Base-by-base conservation (phyloP, 2,888 invertebrate genomes). In the Pristionchus maxplancki region DNA sequence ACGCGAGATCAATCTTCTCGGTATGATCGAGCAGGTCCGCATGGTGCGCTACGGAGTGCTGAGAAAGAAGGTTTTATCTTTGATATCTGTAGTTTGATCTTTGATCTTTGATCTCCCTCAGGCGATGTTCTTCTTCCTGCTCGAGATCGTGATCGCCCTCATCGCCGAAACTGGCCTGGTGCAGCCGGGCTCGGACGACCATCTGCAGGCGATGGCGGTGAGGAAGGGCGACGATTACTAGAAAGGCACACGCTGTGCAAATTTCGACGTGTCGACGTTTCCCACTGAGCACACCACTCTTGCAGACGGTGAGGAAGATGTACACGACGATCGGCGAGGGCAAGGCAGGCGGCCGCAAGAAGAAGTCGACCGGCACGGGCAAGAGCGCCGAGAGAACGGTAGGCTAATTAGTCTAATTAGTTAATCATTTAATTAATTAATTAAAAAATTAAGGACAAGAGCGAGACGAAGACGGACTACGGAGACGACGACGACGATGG, bases 41-140 rank as follows among this genome's bases (percentile, higher is more conserved):
- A 50, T 53, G 58, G 50, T 83, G 24, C 50, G 83, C 15, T 83
- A 83, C 44, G 83, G 83, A 53, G 83, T 83, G 31, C 83, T 83
- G 34, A 50, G 83, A 53, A 24, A 83, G 83, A 83, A 53, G 44
- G 83, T 83, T 44, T 50, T n/a, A 78, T 40, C n/a, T 50, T 50
- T 81, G 81, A 81, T 50, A n/a, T 74, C 15, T 40, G 40, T 40
- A 31, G 31, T 8, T 34, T 28, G 64, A 34, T 64, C 31, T 74
- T 17, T 83, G 53, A 83, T 31, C 31, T 50, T 83, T 50, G 58
- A 50, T 53, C 53, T 58, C 24, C n/a, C 44, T 1, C 53, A 83
- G 83, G 13, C 17, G 24, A 83, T 83, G 83, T 83, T 83, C 83
- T 53, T 31, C 83, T 53, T 83, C 34, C 83, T 83, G 15, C 53